Evolutionary conservation across 2,113 vertebrate genomes (phyloP).

Genomic region (Lamprotornis superbus): DNA sequence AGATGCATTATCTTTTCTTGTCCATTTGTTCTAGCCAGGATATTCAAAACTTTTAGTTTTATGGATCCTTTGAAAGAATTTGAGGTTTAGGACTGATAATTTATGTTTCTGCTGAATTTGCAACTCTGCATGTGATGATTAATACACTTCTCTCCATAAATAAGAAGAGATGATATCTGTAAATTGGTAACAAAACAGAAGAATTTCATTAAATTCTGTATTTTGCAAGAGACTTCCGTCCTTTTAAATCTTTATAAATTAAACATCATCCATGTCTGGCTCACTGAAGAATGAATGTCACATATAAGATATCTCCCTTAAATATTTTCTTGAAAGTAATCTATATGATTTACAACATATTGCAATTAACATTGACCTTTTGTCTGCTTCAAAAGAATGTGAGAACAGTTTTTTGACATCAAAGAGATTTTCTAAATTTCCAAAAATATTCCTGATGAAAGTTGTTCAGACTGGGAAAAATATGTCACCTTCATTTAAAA

Average conservation of each 20-base stretch:
- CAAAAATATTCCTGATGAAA: conserved; percentile 60
- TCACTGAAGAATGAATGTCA: conserved; percentile 33
- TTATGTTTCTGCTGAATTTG: conserved; percentile 76
- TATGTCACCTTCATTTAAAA: conserved; percentile 52
- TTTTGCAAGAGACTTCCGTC: conserved; percentile 43
- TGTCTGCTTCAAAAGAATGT: conserved; percentile 61
- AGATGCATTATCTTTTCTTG: conserved; percentile 69
- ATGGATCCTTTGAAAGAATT: conserved; percentile 53
- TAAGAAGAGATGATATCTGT: conserved; percentile 61
- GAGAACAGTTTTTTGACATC: conserved; percentile 63
- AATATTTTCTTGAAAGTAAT: conserved; percentile 64
- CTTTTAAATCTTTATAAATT: conserved; percentile 39
- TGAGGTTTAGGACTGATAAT: conserved; percentile 71
- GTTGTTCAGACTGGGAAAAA: conserved; percentile 50
- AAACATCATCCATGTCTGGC: neutral
- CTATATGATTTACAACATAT: conserved; percentile 64
- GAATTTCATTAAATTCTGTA: conserved; percentile 58
- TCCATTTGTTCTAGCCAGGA: conserved; percentile 66
- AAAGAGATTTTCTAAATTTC: conserved; percentile 62
- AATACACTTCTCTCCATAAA: conserved; percentile 74
- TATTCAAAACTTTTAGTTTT: conserved; percentile 65
- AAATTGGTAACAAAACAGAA: conserved; percentile 67
- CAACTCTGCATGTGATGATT: conserved; percentile 59
- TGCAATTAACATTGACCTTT: conserved; percentile 65
- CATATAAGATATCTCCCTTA: conserved; percentile 45